Evolutionary conservation across 2,888 invertebrate genomes (phyloP), one percentile per base, ranked within the genome.

Genomic region (Idaea straminata): DNA sequence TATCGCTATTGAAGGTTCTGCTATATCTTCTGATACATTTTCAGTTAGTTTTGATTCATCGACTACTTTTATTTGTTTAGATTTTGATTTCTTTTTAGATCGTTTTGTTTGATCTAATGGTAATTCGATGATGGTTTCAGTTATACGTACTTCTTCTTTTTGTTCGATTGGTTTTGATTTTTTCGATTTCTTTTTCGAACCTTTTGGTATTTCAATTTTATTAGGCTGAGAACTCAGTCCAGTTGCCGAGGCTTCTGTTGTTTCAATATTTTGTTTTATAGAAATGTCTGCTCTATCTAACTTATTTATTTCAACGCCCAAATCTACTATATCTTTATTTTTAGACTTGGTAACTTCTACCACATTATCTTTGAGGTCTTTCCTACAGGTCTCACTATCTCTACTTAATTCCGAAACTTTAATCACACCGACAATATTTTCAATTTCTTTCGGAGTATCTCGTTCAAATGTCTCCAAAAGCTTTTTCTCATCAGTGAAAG

Each of bases 11-110:
- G 61, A 35, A 59, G 13, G 59, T 34, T 71, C 64, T 66, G 75
- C 67, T 59, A 57, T 7, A 62, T 61, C 36, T 60, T 60, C 35
- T 64, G 69, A 65, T 25, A 60, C 5, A n/a, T 38, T 57, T 59
- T 70, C 68, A 61, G 57, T 5, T 59, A 62, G n/a, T 62, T 66
- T 66, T 35, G 61, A 60, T 38, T 66, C 63, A 64, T 67, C 66
- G 5, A 16, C 35, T 15, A 64, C 5, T n/a, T 47, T 61, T 47
- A 63, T 63, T 10, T 67, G 66, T 64, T 74, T 77, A 6, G 68
- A 59, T 69, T 82, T 80, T 15, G 74, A 64, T 62, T 81, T 80
- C 66, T 80, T 83, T 72, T 80, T 80, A 35, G 67, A 61, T 34
- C 65, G 66, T 61, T 74, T 78, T 25, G 61, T 57, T 57, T 72